Evolutionary conservation across 2,888 invertebrate genomes (phyloP), one percentile per base, ranked within the genome.

Genomic region (Pseudococcus longispinus): DNA sequence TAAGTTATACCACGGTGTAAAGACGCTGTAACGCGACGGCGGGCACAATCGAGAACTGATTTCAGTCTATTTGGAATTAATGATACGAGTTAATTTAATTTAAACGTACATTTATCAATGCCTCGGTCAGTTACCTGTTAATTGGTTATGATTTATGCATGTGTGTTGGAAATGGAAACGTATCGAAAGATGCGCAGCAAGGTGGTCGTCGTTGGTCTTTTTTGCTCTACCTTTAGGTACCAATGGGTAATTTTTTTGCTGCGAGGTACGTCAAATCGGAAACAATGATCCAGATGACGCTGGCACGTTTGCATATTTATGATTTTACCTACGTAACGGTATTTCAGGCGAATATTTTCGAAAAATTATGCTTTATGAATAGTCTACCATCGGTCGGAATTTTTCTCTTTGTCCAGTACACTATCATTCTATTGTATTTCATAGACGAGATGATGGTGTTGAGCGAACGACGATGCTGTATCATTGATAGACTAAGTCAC

Each of bases 361-460:
- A 74, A 74, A 74, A 74, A 37, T 29, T 37, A 37, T 26, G 26
- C 65, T 20, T 26, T 65, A 26, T 15, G 26, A 65, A 9, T 20
- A 20, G 26, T 29, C 29, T 51, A n/a, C 51, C 51, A 37, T 74
- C 29, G 37, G 15, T 32, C 1, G 74, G 32, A 32, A 32, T 32
- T 74, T 74, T 74, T 74, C 15, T 70, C 74, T n/a, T 74, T 32
- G 32, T 74, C 37, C n/a, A 18, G 23, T 26, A 37, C 74, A 74
- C 74, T 74, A 74, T 74, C 37, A 74, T 74, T 74, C 74, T 74
- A 74, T 74, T 74, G 74, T 74, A 74, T 74, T 74, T 74, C 37
- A 32, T 74, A 32, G 32, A 26, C 37, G 6, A 74, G 32, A 74
- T 74, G 74, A 65, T 65, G 65, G 26, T 37, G 29, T 74, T 37